Evolutionary conservation across 2,888 invertebrate species (phyloP).

Genomic region (Pediacus dermestoides): DNA sequence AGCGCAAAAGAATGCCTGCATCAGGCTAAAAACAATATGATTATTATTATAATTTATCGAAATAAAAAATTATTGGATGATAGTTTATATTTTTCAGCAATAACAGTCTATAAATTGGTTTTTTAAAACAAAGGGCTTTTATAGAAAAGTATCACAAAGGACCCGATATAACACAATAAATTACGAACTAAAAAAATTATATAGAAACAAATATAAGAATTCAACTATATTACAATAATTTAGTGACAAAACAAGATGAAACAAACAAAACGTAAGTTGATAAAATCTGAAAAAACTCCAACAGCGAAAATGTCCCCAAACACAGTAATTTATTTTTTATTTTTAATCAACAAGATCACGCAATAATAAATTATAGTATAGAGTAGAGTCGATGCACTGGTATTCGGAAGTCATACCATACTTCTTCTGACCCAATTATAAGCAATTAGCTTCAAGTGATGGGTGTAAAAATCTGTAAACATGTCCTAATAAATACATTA

Average conservation of each 20-base stretch:
- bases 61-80: too few species aligned
- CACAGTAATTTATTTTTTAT: constrained; percentile 41
- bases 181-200: constrained; percentile 6
- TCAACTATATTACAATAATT: constrained; percentile 9
- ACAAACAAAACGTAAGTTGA: constrained; percentile 37
- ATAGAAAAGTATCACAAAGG: constrained; percentile 10
- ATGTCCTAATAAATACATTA: constrained; percentile 14
- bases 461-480: not conserved
- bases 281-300: constrained; percentile 49
- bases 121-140: constrained; percentile 10
- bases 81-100: too few species aligned
- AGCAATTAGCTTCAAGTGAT: too few species aligned
- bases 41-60: constrained; percentile 1
- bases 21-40: not conserved
- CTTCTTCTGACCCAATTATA: too few species aligned
- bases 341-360: constrained; percentile 33
- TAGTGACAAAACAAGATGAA: constrained; percentile 36
- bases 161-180: constrained; percentile 4
- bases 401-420: too few species aligned
- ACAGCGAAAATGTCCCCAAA: constrained; percentile 46
- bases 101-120: too few species aligned
- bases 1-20: too few species aligned
- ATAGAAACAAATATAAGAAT: constrained; percentile 12
- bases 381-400: not conserved
- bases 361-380: constrained; percentile 26